Conservation (phyloP, 2,113 vertebrate genomes). For the Hippocampus barbouri region DNA sequence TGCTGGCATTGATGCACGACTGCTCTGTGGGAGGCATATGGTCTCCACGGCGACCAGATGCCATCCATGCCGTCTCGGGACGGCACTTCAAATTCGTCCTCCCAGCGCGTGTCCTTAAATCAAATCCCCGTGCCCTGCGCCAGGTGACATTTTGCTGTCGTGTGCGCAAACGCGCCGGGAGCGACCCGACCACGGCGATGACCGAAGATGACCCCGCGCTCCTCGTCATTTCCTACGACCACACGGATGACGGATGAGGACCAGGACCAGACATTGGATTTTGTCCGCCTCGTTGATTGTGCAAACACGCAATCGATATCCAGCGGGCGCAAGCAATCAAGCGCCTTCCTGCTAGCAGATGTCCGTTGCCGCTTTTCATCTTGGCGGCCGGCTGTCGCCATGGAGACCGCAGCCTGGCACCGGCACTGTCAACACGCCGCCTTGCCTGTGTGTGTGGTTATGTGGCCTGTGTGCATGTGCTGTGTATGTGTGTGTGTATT, state of each 20-base stretch:
- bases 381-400: not conserved
- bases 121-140: too few relatives aligned
- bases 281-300: not conserved
- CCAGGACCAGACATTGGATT: too few relatives aligned
- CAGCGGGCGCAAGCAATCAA: not conserved
- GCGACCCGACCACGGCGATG: too few relatives aligned
- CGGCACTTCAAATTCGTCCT: too few relatives aligned
- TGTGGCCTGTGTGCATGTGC: not conserved
- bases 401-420: not conserved
- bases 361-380: not conserved
- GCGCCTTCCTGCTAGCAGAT: not conserved
- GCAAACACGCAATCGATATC: not conserved
- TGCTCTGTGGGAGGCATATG: not conserved
- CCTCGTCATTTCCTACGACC: too few relatives aligned
- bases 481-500: not conserved
- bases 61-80: conserved; percentile 5
- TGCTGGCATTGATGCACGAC: not conserved
- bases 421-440: too few relatives aligned
- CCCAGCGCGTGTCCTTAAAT: too few relatives aligned
- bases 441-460: not conserved
- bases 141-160: too few relatives aligned
- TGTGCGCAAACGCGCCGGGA: too few relatives aligned
- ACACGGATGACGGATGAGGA: too few relatives aligned
- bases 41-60: not conserved
- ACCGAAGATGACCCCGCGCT: too few relatives aligned